Base-by-base conservation (phyloP, 1,140 invertebrate genomes). In the Idris sp. region DNA sequence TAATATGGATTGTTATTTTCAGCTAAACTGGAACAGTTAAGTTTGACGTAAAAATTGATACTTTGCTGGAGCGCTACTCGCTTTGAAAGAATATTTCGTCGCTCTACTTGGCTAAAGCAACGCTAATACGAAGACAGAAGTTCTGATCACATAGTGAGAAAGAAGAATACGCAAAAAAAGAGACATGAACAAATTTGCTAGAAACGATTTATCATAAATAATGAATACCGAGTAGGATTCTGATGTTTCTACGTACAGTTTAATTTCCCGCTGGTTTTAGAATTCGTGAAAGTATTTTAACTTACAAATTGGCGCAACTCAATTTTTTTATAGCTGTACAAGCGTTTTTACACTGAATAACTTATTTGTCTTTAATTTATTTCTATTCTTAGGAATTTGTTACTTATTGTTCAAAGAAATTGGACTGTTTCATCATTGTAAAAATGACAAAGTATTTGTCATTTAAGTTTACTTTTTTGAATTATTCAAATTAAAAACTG, bases 61-160 rank as follows among this genome's bases (percentile, higher is more conserved):
- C 16, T 64, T 36, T 65, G 44, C 33, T 71, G 44, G 40, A 58
- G 41, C 64, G 41, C 49, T 65, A 71, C 51, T 77, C 54, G 79
- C 73, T 81, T 77, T 74, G 78, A 68, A 80, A 67, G 77, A 81
- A 81, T 85, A 82, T 85, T 86, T 84, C 84, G 83, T 85, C 81
- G 84, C 83, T 86, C 83, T 84, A 84, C 81, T 78, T 79, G 72
- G 79, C 80, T 84, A 84, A 85, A 84, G 81, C 83, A 82, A 85
- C 83, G 82, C 74, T 81, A 83, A 83, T 82, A 80, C 71, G 79
- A 80, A 76, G 53, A 48, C 41, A 41, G 54, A 77, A 77, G 75
- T 80, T 68, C 71, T 68, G 79, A 74, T 73, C 64, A 73, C 76
- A 69, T 74, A 78, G 74, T 76, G 43, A 58, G 43, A 7, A 15